Conservation (phyloP, 2,113 vertebrate species). For the Podiceps cristatus region DNA sequence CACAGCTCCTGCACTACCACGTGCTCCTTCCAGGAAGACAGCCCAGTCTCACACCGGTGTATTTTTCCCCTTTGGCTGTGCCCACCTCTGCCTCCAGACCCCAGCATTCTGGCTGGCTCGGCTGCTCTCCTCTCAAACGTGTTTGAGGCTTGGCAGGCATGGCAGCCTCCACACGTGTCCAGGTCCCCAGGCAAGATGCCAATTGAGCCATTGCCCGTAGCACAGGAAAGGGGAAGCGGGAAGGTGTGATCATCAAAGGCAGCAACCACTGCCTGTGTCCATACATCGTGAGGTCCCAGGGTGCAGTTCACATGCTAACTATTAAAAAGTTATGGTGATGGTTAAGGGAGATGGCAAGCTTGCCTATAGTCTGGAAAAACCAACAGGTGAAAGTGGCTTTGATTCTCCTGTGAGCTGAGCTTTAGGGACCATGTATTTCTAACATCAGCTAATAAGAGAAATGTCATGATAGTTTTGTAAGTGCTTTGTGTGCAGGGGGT, state of each 20-base stretch:
- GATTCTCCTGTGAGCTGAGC: neutral
- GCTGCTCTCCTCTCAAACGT: accelerated
- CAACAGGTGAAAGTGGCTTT: neutral
- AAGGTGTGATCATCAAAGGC: neutral
- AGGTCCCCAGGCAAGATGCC: neutral
- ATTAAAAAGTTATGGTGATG: neutral
- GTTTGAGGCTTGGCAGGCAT: neutral
- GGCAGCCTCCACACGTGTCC: accelerated
- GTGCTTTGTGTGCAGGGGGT: neutral
- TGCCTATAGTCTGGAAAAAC: neutral
- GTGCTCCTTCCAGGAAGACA: neutral
- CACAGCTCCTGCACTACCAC: neutral
- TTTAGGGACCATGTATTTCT: neutral
- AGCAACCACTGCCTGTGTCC: accelerated
- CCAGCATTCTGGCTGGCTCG: neutral
- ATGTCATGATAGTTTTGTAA: neutral
- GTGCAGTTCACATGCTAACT: neutral
- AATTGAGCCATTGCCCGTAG: accelerated
- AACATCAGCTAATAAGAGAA: neutral
- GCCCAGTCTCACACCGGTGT: neutral
- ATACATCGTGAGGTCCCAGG: neutral
- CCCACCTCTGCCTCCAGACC: neutral
- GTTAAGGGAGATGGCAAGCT: neutral
- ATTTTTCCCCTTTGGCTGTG: neutral
- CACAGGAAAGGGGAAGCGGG: neutral